Evolutionary conservation across 1,140 invertebrate genomes (phyloP).

Genomic region (Platyscapa corneri): DNA sequence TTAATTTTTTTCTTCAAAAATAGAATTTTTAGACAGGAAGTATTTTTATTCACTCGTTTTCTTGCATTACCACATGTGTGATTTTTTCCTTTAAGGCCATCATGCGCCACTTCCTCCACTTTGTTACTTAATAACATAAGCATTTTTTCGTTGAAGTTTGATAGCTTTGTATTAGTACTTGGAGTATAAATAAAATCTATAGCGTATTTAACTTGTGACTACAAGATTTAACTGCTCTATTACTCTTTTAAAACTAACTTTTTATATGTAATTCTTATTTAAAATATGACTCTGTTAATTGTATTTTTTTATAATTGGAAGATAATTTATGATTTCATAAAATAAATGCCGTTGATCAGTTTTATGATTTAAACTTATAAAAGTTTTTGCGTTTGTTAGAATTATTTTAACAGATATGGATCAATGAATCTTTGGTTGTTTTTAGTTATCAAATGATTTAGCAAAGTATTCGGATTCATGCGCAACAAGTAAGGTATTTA

Average conservation of each 20-base stretch:
- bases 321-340: constrained; percentile 26
- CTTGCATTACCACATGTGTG: constrained; percentile 41
- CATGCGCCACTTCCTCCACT: constrained; percentile 26
- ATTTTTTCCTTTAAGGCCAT: constrained; percentile 39
- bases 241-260: constrained; percentile 49
- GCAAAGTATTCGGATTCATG: too few species aligned
- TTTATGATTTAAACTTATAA: neutral
- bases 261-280: constrained; percentile 47
- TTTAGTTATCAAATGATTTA: too few species aligned
- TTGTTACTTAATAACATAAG: constrained; percentile 54
- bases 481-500: too few species aligned
- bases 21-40: constrained; percentile 44
- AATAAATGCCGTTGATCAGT: neutral
- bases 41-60: constrained; percentile 47
- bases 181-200: constrained; percentile 31
- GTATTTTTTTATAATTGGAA: constrained; percentile 34
- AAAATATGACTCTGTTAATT: constrained; percentile 41
- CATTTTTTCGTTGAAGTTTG: constrained; percentile 52
- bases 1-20: constrained; percentile 6
- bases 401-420: neutral
- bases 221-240: constrained; percentile 47
- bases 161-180: constrained; percentile 44
- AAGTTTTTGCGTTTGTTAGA: neutral
- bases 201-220: constrained; percentile 40
- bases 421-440: neutral